Base-by-base conservation (phyloP, 2,113 vertebrate genomes). In the human (Homo sapiens) region DNA sequence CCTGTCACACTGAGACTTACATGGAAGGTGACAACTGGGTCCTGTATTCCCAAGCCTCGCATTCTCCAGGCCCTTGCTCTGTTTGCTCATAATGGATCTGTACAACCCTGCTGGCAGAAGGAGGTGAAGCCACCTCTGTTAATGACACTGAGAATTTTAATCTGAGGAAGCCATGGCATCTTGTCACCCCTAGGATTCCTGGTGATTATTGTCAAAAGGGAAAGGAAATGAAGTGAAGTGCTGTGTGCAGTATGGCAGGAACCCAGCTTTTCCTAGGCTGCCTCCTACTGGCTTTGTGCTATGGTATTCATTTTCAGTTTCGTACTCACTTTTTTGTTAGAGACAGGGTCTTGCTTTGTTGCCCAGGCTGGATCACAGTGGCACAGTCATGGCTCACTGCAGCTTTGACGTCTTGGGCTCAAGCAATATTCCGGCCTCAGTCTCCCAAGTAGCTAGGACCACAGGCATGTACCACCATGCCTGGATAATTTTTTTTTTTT, bases 111-210 rank as follows among this genome's bases (percentile, higher is more conserved):
- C 32, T 48, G 57, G 48, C 25, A n/a, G 25, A 5, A 16, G 30
- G 64, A 57, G 11, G 20, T 17, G 6, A 43, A 43, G 4, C 13
- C 17, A 73, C 80, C 40, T 38, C 16, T 38, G 87, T 48, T 12
- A 20, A 2, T 30, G 43, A 73, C 40, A 0, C 9, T 8, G 22
- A 48, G 18, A 14, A 1, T 92, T 2, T 40, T 17, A 35, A 43
- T 20, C 68, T 79, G 3, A 17, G 87, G 35, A 35, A 8, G n/a
- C 27, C 1, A 0, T 1, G 7, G 35, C n/a, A 5, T 50, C 16
- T 38, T 9, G 7, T 4, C 45, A 1, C 45, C 35, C 27, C 55
- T 43, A 48, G 68, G 90, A 13, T 80, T 61, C 55, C 66, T 76
- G 23, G 35, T 6, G 7, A 20, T 61, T 27, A 27, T 3, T 40